Evolutionary conservation across 2,113 vertebrate genomes (phyloP).

Genomic region (Rafetus swinhoei): DNA sequence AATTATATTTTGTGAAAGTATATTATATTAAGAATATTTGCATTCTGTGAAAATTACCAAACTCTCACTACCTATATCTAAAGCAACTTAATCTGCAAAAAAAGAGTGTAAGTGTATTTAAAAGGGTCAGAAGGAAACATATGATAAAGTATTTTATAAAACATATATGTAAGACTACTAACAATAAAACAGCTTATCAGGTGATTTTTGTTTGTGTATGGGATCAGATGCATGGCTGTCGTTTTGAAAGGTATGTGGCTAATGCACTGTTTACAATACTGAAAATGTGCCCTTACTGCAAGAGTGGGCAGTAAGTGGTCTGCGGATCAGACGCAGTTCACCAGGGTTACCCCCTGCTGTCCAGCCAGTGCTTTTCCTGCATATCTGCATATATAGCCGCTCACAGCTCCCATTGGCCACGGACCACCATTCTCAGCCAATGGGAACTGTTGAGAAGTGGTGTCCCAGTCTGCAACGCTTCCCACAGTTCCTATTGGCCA

Average conservation of each 20-base stretch:
- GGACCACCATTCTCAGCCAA: too few relatives aligned
- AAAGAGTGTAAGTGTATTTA: neutral
- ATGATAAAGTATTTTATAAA: neutral
- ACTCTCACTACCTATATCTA: neutral
- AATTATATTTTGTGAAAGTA: neutral
- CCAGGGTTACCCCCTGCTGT: too few relatives aligned
- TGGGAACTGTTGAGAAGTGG: too few relatives aligned
- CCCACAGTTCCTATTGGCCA: too few relatives aligned
- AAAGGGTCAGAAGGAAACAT: neutral
- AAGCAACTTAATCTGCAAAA: neutral
- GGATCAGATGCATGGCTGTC: neutral
- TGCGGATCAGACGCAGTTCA: too few relatives aligned
- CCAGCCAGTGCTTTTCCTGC: too few relatives aligned
- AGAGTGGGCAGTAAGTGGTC: too few relatives aligned
- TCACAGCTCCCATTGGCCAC: too few relatives aligned
- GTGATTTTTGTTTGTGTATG: neutral
- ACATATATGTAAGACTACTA: neutral
- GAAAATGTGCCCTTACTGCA: neutral
- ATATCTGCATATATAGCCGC: too few relatives aligned
- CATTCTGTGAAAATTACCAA: neutral
- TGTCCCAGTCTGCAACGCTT: too few relatives aligned
- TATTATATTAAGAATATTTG: neutral
- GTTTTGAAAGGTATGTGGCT: neutral
- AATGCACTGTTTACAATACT: neutral
- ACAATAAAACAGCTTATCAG: rapidly evolving